These are phyloP conservation scores for Polypterus senegalus DNA, from an alignment of 2,113 vertebrate genomes.

Conservation along the genomic window DNA sequence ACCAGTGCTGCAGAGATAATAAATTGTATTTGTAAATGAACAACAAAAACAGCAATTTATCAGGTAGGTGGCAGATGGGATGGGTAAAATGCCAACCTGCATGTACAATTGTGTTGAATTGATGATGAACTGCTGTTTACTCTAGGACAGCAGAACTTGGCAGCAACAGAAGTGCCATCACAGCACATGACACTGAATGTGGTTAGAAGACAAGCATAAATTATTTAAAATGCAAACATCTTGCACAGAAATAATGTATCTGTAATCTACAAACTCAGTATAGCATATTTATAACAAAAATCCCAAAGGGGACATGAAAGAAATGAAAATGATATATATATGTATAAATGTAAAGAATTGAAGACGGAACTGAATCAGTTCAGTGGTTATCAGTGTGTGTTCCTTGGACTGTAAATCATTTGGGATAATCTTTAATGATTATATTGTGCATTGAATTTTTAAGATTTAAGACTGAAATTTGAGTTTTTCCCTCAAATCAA, in stretches of 20 bases:
- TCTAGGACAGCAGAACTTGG: slow-evolving; percentile 38
- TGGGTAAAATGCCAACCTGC: slow-evolving; percentile 35
- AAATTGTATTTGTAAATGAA: slow-evolving; percentile 50
- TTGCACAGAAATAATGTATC: slow-evolving; percentile 10
- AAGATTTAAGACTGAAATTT: too few species aligned
- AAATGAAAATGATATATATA: background rate
- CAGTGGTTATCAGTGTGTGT: too few species aligned
- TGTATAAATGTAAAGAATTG: too few species aligned
- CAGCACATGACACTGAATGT: slow-evolving; percentile 31
- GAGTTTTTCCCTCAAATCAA: too few species aligned
- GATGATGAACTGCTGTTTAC: slow-evolving; percentile 55
- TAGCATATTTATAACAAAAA: slow-evolving; percentile 4
- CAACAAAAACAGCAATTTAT: slow-evolving; percentile 55
- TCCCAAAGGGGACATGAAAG: slow-evolving; percentile 4
- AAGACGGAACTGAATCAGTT: too few species aligned
- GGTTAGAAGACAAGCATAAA: slow-evolving; percentile 36
- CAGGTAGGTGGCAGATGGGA: slow-evolving; percentile 43
- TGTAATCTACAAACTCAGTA: slow-evolving; percentile 2
- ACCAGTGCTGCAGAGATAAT: slow-evolving; percentile 27
- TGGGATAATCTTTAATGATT: too few species aligned
- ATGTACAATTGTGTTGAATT: slow-evolving; percentile 35
- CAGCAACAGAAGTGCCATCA: slow-evolving; percentile 27
- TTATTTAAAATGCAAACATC: slow-evolving; percentile 32
- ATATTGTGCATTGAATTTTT: too few species aligned
- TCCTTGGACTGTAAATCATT: too few species aligned